Conservation (phyloP, 2,888 invertebrate genomes). For the Phania funesta region DNA sequence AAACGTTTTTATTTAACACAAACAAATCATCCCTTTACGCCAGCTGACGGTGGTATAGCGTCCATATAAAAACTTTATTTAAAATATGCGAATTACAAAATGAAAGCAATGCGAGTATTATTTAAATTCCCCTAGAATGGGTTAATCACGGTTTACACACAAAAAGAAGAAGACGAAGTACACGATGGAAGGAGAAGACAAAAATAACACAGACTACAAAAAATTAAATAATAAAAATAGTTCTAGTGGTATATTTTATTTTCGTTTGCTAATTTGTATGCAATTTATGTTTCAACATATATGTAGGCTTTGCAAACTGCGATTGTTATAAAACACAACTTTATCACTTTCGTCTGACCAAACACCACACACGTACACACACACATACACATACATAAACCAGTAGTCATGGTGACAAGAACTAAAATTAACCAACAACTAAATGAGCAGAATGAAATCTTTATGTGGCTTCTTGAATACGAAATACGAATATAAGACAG, state of each 20-base stretch:
- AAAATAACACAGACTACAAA: conserved; percentile 17
- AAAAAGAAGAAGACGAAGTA: neutral
- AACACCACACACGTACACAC: neutral
- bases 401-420: neutral
- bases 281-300: conserved; percentile 51
- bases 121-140: conserved; percentile 51
- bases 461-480: conserved; percentile 37
- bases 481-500: conserved; percentile 17
- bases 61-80: conserved; percentile 40
- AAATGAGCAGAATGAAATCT: conserved; percentile 19
- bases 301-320: conserved; percentile 45
- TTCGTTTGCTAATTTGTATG: conserved; percentile 62
- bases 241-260: conserved; percentile 8
- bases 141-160: conserved; percentile 54
- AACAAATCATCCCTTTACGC: conserved; percentile 9
- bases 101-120: conserved; percentile 8
- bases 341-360: conserved; percentile 60
- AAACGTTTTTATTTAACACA: no score
- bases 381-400: no score
- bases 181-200: neutral
- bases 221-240: conserved; percentile 46
- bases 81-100: neutral
- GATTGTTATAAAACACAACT: conserved; percentile 57
- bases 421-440: conserved; percentile 19
- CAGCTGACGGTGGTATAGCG: conserved; percentile 28